Percentiles rank a stretch among this genome's conserved stretches.
These are phyloP conservation scores for Xerus inauris DNA, from an alignment of 2,113 vertebrate genomes.

Conservation along the genomic window DNA sequence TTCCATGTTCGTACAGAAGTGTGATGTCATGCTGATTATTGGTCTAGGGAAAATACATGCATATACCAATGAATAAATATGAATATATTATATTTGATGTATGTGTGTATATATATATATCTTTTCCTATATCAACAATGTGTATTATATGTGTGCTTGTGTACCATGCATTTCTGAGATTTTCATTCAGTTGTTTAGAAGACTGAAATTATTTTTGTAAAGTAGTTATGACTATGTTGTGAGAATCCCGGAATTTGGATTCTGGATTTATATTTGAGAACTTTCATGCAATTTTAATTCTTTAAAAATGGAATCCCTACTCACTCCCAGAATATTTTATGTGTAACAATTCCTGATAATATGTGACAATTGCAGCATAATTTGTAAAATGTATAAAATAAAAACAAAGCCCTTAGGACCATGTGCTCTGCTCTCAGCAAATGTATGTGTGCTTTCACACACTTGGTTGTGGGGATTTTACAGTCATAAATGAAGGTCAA, in stretches of 20 bases:
- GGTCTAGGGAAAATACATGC: background rate
- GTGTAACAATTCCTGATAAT: constrained; percentile 70
- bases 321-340: constrained; percentile 67
- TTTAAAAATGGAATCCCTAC: constrained; percentile 46
- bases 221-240: constrained; percentile 59
- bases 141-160: no score
- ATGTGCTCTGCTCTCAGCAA: background rate
- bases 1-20: constrained; percentile 6
- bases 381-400: constrained; percentile 38
- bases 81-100: background rate
- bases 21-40: constrained; percentile 46
- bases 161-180: background rate
- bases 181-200: background rate
- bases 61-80: background rate
- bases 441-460: background rate
- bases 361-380: constrained; percentile 52
- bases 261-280: constrained; percentile 48
- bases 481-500: constrained; percentile 74
- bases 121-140: background rate
- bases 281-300: constrained; percentile 64
- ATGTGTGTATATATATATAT: background rate
- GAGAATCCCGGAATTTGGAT: constrained; percentile 44
- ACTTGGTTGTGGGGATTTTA: constrained; percentile 24
- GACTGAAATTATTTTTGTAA: constrained; percentile 30
- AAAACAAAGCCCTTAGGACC: background rate